Conservation (phyloP, 2,113 vertebrate genomes). For the Zapornia atra region DNA sequence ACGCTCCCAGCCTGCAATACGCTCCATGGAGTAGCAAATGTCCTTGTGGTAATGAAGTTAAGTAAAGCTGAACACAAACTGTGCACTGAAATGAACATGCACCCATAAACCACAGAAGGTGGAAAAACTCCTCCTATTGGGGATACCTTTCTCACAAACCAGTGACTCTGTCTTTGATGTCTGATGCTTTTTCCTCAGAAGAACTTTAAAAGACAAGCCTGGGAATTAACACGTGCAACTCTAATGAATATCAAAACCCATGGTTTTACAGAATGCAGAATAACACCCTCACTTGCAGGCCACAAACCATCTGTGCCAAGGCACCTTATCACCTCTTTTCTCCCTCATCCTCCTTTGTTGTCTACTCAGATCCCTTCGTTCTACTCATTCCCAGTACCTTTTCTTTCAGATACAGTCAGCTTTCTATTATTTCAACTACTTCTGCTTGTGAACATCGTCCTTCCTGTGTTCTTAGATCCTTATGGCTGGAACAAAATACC, state of each 20-base stretch:
- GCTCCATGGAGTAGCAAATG: not conserved
- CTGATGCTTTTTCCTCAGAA: not conserved
- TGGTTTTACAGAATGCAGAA: not conserved
- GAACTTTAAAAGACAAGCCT: not conserved
- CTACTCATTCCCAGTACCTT: not conserved
- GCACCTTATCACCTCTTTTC: not conserved
- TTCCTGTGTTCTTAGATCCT: not conserved
- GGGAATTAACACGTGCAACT: not conserved
- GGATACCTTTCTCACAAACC: not conserved
- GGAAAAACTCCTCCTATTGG: not conserved
- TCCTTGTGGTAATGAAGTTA: not conserved
- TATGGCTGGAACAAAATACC: not conserved
- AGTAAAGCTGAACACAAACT: not conserved
- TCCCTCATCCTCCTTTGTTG: not conserved
- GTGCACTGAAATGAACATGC: not conserved
- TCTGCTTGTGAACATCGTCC: not conserved
- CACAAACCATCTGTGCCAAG: not conserved
- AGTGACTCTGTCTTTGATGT: not conserved
- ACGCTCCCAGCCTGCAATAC: not conserved
- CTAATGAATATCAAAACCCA: not conserved
- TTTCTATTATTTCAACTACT: not conserved
- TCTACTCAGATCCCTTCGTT: not conserved
- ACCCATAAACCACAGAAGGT: not conserved
- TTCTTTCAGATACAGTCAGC: not conserved
- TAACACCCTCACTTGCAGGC: not conserved